Conservation (phyloP, 2,888 invertebrate species). For the Apomyelois bistriatella region DNA sequence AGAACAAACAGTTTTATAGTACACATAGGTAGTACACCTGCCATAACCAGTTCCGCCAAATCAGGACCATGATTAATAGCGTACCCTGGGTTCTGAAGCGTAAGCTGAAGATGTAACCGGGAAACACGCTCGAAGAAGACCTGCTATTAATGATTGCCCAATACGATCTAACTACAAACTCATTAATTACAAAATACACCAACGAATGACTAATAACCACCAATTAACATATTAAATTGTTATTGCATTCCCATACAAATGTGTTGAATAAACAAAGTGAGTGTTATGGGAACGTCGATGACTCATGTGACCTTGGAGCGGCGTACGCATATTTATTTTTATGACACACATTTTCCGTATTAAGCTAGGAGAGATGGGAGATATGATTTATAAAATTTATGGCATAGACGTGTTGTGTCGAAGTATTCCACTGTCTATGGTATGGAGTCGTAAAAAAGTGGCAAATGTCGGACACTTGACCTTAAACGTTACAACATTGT, state of each 20-base stretch:
- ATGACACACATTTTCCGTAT: conserved; percentile 5
- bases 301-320: conserved; percentile 7
- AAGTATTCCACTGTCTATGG: neutral
- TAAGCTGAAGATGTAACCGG: too few species aligned
- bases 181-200: neutral
- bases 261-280: conserved; percentile 4
- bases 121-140: too few species aligned
- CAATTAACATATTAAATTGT: conserved; percentile 8
- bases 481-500: neutral
- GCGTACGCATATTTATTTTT: conserved; percentile 6
- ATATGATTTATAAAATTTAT: conserved; percentile 6
- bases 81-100: too few species aligned
- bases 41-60: too few species aligned
- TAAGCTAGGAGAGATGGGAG: neutral
- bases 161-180: neutral
- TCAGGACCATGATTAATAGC: too few species aligned
- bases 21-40: too few species aligned
- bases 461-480: neutral
- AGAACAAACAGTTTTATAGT: too few species aligned
- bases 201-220: neutral
- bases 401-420: neutral
- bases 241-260: conserved; percentile 9
- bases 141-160: neutral
- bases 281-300: neutral
- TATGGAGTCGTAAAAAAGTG: neutral